Evolutionary conservation across 1,140 invertebrate species (phyloP).

Genomic region (Temnothorax curvispinosus): DNA sequence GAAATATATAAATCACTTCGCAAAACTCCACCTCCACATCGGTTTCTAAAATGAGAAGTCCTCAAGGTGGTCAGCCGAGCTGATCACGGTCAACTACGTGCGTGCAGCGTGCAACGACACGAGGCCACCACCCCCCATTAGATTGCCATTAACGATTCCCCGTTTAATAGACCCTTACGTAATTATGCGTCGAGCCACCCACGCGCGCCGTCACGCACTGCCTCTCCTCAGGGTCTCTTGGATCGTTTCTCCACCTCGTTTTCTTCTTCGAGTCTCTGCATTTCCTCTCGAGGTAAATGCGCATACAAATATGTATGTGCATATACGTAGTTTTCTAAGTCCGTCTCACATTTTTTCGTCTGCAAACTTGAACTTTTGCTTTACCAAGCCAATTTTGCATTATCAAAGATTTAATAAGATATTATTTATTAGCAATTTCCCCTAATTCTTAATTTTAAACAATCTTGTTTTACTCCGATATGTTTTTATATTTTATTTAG

Average conservation of each 20-base stretch:
- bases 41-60: slow-evolving; percentile 33
- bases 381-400: background rate
- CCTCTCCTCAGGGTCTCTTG: slow-evolving; percentile 8
- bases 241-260: slow-evolving; percentile 26
- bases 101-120: slow-evolving; percentile 31
- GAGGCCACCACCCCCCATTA: slow-evolving; percentile 44
- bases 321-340: background rate
- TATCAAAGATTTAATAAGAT: background rate
- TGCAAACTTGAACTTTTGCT: background rate
- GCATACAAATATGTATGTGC: background rate
- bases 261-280: slow-evolving; percentile 1
- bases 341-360: background rate
- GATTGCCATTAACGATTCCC: slow-evolving; percentile 58
- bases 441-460: background rate
- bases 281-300: background rate
- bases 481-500: background rate
- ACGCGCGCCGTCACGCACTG: slow-evolving; percentile 44
- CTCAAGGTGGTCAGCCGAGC: slow-evolving; percentile 7
- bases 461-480: background rate
- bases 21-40: background rate
- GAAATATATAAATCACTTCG: slow-evolving; percentile 29
- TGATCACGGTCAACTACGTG: slow-evolving; percentile 31
- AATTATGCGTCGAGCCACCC: slow-evolving; percentile 56
- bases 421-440: background rate
- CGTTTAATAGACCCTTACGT: slow-evolving; percentile 60